Evolutionary conservation across 2,797 vertebrate species (phyloP), one percentile per base, ranked within the genome.

Genomic region (Anguilla obscura): DNA sequence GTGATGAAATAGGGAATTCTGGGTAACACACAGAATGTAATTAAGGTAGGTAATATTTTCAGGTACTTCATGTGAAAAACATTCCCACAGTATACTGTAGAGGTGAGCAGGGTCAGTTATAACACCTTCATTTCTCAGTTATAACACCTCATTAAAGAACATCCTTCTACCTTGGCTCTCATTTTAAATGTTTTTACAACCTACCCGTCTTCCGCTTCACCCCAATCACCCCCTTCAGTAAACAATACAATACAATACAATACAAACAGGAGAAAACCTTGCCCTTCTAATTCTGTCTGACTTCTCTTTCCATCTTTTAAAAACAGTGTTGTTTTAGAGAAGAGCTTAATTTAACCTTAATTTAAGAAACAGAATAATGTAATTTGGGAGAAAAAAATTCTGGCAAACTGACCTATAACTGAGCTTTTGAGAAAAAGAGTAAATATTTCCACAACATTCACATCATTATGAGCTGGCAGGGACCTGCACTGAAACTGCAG

Each of bases 371-470:
- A 36, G 27, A 85, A 79, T 86, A 80, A 85, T 80, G 85, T 66
- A 58, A 54, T 86, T 86, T 21, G 54, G 33, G 69, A n/a, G 7
- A 3, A 71, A 85, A 87, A 84, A 36, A 50, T 63, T 63, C 87
- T 88, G 87, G 83, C 84, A 85, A 48, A 71, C 21, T 8, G 69
- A 76, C 16, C n/a, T 30, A 45, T 40, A 36, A 87, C n/a, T 36
- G 52, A 50, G 30, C 54, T 86, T 45, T 48, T 74, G 69, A 63
- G 69, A 24, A 40, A 45, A 30, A 88, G 85, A 50, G 84, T 83
- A 82, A 88, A 88, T 88, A 86, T 88, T 86, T 86, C 84, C 50
- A 74, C 63, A 24, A 88, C 86, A 54, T 82, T 86, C 84, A 45
- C 71, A 60, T 85, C 36, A 76, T 88, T 86, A 66, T 86, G 85